phyloP scores from a whole-genome alignment of 2,797 vertebrate genomes.

The Onychomys leucogaster region DNA sequence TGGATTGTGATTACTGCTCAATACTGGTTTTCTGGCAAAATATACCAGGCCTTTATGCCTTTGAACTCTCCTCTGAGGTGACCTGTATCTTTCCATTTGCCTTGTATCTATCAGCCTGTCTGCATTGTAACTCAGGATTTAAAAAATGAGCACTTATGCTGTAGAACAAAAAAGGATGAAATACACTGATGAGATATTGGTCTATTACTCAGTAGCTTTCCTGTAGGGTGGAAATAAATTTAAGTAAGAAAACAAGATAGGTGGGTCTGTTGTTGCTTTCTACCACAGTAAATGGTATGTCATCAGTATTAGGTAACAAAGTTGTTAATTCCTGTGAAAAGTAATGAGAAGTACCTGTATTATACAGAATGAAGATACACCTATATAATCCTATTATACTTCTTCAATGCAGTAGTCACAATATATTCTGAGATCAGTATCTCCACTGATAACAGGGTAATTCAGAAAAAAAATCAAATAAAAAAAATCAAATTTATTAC shows the following conservation, averaged over 20 bases:
- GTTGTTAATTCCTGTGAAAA: neutral
- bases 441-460: neutral
- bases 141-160: neutral
- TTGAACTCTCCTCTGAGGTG: neutral
- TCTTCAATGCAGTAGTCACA: neutral
- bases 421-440: neutral
- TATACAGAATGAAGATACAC: neutral
- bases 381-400: neutral
- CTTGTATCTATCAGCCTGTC: neutral
- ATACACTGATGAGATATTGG: neutral
- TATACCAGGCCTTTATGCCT: neutral
- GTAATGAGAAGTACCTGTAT: neutral
- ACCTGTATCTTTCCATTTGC: neutral
- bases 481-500: constrained; percentile 52
- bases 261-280: constrained; percentile 27
- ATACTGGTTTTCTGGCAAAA: constrained; percentile 6
- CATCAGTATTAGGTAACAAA: neutral
- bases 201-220: constrained; percentile 17
- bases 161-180: constrained; percentile 44
- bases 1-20: neutral
- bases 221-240: neutral
- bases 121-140: constrained; percentile 26
- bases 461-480: no score
- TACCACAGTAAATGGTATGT: neutral
- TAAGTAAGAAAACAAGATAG: neutral